Evolutionary conservation across 2,888 invertebrate species (phyloP).

Genomic region (Pollenia labialis): DNA sequence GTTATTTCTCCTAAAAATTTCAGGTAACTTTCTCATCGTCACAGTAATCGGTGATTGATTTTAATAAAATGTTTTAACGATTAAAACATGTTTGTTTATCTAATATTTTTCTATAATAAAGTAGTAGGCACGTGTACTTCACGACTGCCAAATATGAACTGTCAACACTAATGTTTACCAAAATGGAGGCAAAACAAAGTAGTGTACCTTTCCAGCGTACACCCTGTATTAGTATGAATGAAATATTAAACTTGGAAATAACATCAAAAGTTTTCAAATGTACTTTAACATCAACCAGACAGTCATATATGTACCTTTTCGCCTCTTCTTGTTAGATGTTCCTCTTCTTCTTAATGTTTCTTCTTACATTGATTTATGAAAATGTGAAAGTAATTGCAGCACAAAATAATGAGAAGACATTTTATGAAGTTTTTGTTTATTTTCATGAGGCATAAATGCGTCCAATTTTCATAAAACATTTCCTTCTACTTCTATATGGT

Average conservation of each 20-base stretch:
- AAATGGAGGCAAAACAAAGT: no score
- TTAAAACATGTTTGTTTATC: no score
- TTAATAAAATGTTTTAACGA: no score
- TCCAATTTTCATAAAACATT: slow-evolving; percentile 51
- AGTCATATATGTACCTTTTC: not conserved
- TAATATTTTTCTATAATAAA: no score
- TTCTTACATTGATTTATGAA: slow-evolving; percentile 65
- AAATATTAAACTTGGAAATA: slow-evolving; percentile 30
- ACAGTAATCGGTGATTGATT: no score
- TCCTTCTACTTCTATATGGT: not conserved
- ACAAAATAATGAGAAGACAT: slow-evolving; percentile 55
- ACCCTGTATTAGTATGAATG: not conserved
- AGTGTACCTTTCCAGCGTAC: no score
- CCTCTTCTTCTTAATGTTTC: not conserved
- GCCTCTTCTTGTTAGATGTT: not conserved
- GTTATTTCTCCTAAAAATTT: no score
- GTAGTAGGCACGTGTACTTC: no score
- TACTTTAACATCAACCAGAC: not conserved
- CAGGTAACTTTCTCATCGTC: no score
- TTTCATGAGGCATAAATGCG: slow-evolving; percentile 20
- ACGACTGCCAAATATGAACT: no score
- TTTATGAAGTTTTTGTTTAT: slow-evolving; percentile 55
- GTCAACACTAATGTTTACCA: no score
- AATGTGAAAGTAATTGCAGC: slow-evolving; percentile 66
- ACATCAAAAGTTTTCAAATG: slow-evolving; percentile 4